Evolutionary conservation across 2,797 vertebrate genomes (phyloP).

Genomic region (Aselliscus stoliczkanus): DNA sequence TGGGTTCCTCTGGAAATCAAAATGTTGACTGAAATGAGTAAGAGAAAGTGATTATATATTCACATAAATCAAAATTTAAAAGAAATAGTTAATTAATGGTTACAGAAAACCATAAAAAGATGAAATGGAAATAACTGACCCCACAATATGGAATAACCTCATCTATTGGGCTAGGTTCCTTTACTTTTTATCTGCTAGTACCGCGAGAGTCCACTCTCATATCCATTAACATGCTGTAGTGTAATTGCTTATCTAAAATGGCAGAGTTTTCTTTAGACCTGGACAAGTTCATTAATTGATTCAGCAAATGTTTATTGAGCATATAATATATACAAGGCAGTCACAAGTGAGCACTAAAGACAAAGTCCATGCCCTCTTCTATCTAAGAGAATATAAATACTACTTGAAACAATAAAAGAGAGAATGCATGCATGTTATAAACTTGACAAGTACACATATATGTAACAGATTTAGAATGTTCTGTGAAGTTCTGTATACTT

Average conservation of each 20-base stretch:
- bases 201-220: neutral
- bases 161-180: neutral
- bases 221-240: neutral
- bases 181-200: neutral
- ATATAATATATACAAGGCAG: neutral
- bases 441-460: neutral
- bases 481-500: neutral
- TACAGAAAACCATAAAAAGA: neutral
- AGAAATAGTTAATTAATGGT: neutral
- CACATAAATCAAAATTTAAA: neutral
- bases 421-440: neutral
- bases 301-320: neutral
- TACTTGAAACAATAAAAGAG: neutral
- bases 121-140: neutral
- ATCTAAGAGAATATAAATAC: conserved; percentile 6
- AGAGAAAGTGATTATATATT: neutral
- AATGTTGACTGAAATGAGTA: neutral
- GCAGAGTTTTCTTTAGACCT: neutral
- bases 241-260: neutral
- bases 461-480: conserved; percentile 10
- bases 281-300: neutral
- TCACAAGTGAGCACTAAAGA: neutral
- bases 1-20: neutral
- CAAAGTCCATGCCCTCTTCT: neutral
- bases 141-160: neutral